Percentiles rank a stretch among this genome's conserved stretches.
These are phyloP conservation scores for Brevimyrus niger DNA, from an alignment of 2,113 vertebrate species.

Conservation along the genomic window DNA sequence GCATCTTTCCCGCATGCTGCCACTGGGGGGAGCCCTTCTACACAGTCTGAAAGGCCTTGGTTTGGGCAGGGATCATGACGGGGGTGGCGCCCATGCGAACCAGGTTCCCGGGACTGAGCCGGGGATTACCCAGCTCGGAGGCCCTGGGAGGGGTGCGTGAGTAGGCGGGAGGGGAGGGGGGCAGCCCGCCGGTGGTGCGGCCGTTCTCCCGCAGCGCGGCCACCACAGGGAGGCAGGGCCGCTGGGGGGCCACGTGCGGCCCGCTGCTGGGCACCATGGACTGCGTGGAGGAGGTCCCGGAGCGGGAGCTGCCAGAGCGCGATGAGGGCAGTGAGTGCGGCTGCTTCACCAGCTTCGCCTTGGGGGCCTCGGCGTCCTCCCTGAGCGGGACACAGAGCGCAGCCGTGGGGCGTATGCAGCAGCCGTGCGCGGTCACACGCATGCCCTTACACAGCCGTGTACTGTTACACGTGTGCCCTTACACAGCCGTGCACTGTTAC, in stretches of 20 bases:
- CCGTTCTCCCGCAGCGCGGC: conserved; percentile 35
- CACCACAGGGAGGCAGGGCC: conserved; percentile 48
- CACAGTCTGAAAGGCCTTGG: conserved; percentile 76
- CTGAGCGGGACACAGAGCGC: conserved; percentile 49
- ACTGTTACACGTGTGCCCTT: no score
- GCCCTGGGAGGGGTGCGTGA: conserved; percentile 48
- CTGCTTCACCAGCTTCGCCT: conserved; percentile 80
- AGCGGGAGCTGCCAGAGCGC: conserved; percentile 77
- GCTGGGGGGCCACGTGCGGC: conserved; percentile 67
- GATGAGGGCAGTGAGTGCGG: conserved; percentile 78
- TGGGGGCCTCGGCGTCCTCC: conserved; percentile 87
- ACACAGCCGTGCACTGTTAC: not conserved
- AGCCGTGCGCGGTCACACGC: not conserved
- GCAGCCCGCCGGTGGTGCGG: conserved; percentile 45
- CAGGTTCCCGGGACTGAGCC: conserved; percentile 50
- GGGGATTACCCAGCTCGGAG: conserved; percentile 43
- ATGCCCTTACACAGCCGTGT: no score
- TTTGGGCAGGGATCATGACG: conserved; percentile 68
- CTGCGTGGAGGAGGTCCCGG: conserved; percentile 80
- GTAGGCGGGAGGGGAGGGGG: conserved; percentile 52
- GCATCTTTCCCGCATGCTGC: not conserved
- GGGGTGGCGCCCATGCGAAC: conserved; percentile 58
- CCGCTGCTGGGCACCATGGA: conserved; percentile 77
- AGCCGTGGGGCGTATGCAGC: not conserved
- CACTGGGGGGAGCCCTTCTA: conserved; percentile 34